Evolutionary conservation across 2,888 invertebrate species (phyloP).

Genomic region (Pristionchus arcanus): DNA sequence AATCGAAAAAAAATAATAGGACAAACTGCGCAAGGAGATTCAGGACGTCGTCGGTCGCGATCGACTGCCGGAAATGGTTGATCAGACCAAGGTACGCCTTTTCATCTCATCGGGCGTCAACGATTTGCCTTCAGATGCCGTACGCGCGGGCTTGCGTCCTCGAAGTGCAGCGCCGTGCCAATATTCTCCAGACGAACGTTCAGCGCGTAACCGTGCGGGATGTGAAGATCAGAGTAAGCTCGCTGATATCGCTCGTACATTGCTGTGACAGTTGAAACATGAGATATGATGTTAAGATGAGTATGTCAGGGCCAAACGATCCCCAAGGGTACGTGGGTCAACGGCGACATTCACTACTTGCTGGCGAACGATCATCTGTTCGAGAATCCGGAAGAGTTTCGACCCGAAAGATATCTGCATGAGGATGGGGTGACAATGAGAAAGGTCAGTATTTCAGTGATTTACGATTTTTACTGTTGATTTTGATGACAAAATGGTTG

Average conservation of each 20-base stretch:
- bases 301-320: conserved; percentile 6
- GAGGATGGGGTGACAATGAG: conserved; percentile 12
- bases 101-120: no score
- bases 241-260: no score
- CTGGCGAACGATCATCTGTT: conserved; percentile 5
- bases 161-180: not conserved
- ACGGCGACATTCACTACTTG: conserved; percentile 33
- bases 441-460: no score
- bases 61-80: not conserved
- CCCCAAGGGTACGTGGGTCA: conserved; percentile 27
- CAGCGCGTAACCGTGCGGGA: not conserved
- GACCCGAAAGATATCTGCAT: conserved; percentile 4
- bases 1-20: no score
- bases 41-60: not conserved
- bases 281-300: no score
- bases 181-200: not conserved
- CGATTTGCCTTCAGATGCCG: conserved; percentile 22
- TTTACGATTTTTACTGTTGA: not conserved
- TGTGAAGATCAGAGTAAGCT: not conserved
- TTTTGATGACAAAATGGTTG: no score
- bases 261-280: no score
- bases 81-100: not conserved
- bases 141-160: not conserved
- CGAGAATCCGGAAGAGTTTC: not conserved
- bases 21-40: conserved; percentile 28